These are phyloP conservation scores for Elanoides forficatus DNA, from an alignment of 2,113 vertebrate species.

Conservation along the genomic window DNA sequence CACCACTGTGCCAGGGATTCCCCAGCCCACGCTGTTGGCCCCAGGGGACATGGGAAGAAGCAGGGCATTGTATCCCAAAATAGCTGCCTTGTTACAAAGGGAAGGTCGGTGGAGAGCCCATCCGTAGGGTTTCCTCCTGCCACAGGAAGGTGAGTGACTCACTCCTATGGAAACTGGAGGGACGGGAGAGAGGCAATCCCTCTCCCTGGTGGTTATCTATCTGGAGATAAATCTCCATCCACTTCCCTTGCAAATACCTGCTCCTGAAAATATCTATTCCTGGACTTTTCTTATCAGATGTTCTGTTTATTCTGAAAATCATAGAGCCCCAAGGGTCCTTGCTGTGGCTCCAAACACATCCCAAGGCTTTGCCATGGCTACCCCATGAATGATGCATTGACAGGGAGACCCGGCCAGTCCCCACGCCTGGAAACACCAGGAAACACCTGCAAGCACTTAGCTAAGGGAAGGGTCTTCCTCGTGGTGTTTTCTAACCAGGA, in stretches of 20 bases:
- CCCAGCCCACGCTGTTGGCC: not conserved
- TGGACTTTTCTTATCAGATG: not conserved
- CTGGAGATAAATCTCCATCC: not conserved
- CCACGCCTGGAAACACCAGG: not conserved
- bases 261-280: not conserved
- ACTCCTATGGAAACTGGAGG: not conserved
- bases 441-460: conserved; percentile 24
- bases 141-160: conserved; percentile 54
- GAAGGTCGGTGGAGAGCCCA: not conserved
- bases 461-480: not conserved
- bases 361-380: not conserved
- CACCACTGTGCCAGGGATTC: not conserved
- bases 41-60: not conserved
- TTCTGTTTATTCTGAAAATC: not conserved
- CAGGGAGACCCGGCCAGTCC: not conserved
- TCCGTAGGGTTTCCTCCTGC: not conserved
- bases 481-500: not conserved
- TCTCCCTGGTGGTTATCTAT: not conserved
- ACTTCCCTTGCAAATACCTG: conserved; percentile 19
- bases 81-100: not conserved
- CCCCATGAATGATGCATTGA: not conserved
- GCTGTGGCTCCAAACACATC: not conserved
- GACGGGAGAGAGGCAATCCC: not conserved
- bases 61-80: not conserved
- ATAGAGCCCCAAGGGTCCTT: not conserved